phyloP scores from a whole-genome alignment of 2,113 vertebrate genomes.

The Gobius niger region DNA sequence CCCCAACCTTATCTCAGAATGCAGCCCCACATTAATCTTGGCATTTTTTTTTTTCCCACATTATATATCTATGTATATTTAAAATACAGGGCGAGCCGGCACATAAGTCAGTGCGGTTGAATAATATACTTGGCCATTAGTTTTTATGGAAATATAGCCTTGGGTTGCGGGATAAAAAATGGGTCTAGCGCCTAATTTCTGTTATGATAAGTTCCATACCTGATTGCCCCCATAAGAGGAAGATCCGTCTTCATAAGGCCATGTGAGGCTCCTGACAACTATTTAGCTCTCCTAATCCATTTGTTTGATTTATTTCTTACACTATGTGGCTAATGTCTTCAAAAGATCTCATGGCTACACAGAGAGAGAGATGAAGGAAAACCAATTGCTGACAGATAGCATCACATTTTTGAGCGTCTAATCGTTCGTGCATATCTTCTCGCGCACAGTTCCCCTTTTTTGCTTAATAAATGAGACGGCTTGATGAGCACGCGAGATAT shows the following conservation, averaged over 20 bases:
- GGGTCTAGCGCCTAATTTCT: constrained; percentile 76
- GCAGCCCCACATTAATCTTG: constrained; percentile 69
- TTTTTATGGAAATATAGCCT: constrained; percentile 80
- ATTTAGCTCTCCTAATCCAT: constrained; percentile 77
- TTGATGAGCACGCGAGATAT: constrained; percentile 66
- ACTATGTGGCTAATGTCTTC: constrained; percentile 72
- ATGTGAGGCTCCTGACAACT: constrained; percentile 69
- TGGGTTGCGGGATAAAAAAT: constrained; percentile 74
- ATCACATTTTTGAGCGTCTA: constrained; percentile 62
- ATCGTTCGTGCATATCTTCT: constrained; percentile 60
- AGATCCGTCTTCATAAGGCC: constrained; percentile 77
- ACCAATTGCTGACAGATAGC: constrained; percentile 69
- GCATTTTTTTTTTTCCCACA: constrained; percentile 44
- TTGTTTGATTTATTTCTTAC: constrained; percentile 77
- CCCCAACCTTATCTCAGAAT: constrained; percentile 62
- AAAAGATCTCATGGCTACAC: constrained; percentile 65
- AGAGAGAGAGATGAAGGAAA: constrained; percentile 63
- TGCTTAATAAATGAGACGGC: constrained; percentile 69
- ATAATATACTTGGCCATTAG: constrained; percentile 75
- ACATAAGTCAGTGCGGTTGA: constrained; percentile 71
- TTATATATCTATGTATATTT: constrained; percentile 50
- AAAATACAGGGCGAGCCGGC: constrained; percentile 55
- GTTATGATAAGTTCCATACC: constrained; percentile 80
- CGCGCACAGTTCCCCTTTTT: constrained; percentile 57
- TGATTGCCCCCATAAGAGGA: constrained; percentile 74